Evolutionary conservation across 2,888 invertebrate genomes (phyloP).

Genomic region (Penaeus monodon): DNA sequence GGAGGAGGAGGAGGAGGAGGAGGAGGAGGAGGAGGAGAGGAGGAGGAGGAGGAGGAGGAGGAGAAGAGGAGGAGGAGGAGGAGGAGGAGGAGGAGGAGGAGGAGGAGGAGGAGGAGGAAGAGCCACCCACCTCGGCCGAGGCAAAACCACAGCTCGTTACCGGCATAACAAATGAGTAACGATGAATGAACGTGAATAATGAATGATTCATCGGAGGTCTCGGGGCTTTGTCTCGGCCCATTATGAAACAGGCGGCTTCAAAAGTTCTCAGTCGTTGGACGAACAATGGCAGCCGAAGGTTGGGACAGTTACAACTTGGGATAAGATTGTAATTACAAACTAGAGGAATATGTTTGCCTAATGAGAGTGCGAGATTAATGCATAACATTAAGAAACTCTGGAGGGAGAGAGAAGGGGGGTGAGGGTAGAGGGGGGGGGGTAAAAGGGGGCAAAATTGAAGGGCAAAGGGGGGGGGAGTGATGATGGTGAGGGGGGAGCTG

Average conservation of each 20-base stretch:
- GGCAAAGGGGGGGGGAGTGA: too few species aligned
- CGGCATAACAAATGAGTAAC: constrained; percentile 16
- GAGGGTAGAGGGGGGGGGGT: too few species aligned
- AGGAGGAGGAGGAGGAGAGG: too few species aligned
- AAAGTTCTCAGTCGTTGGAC: constrained; percentile 1
- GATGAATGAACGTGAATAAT: constrained; percentile 15
- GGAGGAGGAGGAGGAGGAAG: neutral
- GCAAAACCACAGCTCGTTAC: neutral
- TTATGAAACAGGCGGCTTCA: constrained; percentile 2
- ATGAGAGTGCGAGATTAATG: neutral
- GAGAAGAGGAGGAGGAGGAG: neutral
- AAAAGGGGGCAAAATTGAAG: too few species aligned
- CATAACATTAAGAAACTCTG: neutral
- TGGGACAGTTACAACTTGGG: constrained; percentile 2
- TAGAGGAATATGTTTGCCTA: neutral
- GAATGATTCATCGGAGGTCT: constrained; percentile 1
- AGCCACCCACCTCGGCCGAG: neutral
- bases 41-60: neutral
- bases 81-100: neutral
- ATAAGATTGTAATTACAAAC: constrained; percentile 5
- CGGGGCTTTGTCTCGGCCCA: constrained; percentile 11
- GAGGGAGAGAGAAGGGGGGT: too few species aligned
- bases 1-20: neutral
- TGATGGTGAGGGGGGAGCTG: too few species aligned
- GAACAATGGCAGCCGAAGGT: neutral